Evolutionary conservation across 2,888 invertebrate species (phyloP).

Genomic region (Xanthia icteritia): DNA sequence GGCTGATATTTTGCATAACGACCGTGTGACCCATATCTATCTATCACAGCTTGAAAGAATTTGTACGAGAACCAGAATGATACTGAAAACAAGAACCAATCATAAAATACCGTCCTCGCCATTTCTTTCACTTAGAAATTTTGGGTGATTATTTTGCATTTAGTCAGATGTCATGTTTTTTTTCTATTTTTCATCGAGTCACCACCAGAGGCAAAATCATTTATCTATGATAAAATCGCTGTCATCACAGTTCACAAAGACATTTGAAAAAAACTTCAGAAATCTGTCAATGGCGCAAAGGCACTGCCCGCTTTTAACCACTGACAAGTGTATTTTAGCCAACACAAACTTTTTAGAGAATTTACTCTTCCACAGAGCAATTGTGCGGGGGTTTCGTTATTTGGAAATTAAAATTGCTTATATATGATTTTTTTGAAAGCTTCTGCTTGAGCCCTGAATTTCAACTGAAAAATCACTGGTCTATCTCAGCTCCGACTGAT

Average conservation of each 20-base stretch:
- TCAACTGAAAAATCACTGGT: background rate
- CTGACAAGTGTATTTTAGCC: background rate
- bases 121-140: background rate
- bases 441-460: background rate
- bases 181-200: background rate
- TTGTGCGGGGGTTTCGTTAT: background rate
- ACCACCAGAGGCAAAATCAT: too few relatives aligned
- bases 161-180: slow-evolving; percentile 7
- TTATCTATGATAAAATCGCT: too few relatives aligned
- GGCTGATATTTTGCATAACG: background rate
- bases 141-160: background rate
- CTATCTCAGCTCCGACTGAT: background rate
- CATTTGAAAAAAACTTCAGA: too few relatives aligned
- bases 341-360: background rate
- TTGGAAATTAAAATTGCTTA: background rate
- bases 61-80: slow-evolving; percentile 40
- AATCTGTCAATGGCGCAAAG: slow-evolving; percentile 7
- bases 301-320: background rate
- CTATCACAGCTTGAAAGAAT: slow-evolving; percentile 25
- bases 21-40: background rate
- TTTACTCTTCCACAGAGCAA: background rate
- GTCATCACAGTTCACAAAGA: too few relatives aligned
- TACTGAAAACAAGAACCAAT: slow-evolving; percentile 3
- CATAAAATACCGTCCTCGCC: background rate
- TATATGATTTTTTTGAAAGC: too few relatives aligned